phyloP scores from a whole-genome alignment of 2,888 invertebrate genomes.

The Pomacea canaliculata region DNA sequence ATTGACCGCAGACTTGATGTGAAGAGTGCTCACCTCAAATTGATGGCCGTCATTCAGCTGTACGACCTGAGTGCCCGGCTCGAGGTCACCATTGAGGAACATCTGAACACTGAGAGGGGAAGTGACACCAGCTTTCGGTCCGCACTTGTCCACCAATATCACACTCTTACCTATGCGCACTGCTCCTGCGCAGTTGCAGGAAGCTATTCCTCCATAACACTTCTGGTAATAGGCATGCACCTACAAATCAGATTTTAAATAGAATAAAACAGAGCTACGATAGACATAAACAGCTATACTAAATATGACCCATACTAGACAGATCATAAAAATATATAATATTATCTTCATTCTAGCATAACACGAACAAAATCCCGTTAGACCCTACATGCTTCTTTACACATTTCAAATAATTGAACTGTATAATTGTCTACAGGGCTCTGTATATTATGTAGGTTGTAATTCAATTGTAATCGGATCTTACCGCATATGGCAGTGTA shows the following conservation, averaged over 20 bases:
- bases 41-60: constrained; percentile 37
- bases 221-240: constrained; percentile 38
- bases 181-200: constrained; percentile 46
- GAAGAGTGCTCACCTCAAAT: constrained; percentile 32
- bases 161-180: constrained; percentile 39
- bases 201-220: constrained; percentile 32
- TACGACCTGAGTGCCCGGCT: constrained; percentile 35
- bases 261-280: not conserved
- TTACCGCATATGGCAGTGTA: constrained; percentile 50
- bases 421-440: too few species aligned
- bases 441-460: too few species aligned
- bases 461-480: too few species aligned
- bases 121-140: constrained; percentile 12
- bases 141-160: constrained; percentile 44
- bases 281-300: too few species aligned
- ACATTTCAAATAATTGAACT: too few species aligned
- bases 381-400: too few species aligned
- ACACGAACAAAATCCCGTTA: too few species aligned
- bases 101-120: constrained; percentile 28
- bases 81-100: constrained; percentile 37
- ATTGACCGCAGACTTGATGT: too few species aligned
- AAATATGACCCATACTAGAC: too few species aligned
- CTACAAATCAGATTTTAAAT: constrained; percentile 16
- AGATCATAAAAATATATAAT: too few species aligned
- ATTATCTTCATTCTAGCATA: too few species aligned